Conservation (phyloP, 2,113 vertebrate genomes). For the Parus major region DNA sequence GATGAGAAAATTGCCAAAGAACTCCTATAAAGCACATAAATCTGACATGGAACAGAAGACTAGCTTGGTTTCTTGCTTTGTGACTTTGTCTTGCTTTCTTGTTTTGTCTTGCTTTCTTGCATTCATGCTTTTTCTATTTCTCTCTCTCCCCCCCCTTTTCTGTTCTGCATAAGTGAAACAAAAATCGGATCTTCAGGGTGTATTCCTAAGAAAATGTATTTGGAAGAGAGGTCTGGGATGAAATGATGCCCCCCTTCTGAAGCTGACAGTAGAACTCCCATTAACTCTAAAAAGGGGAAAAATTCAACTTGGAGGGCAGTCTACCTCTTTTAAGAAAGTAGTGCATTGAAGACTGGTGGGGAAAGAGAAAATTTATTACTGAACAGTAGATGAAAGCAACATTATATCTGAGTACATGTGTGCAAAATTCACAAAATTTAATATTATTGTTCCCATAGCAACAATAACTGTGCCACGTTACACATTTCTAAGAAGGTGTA, state of each 20-base stretch:
- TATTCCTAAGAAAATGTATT: not conserved
- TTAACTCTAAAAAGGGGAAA: not conserved
- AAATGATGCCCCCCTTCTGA: not conserved
- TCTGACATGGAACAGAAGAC: not conserved
- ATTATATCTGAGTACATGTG: not conserved
- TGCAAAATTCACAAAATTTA: conserved; percentile 10
- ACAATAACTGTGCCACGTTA: not conserved
- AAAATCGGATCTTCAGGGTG: not conserved
- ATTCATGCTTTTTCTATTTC: not conserved
- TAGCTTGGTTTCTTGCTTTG: not conserved
- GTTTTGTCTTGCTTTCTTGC: not conserved
- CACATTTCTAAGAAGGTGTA: not conserved
- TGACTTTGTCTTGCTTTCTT: not conserved
- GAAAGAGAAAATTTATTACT: not conserved
- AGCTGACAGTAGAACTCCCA: not conserved
- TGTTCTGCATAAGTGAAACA: not conserved
- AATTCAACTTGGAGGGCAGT: not conserved
- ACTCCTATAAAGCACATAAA: not conserved
- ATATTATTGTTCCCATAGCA: conserved; percentile 31
- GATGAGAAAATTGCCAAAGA: not conserved
- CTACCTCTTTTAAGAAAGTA: not conserved
- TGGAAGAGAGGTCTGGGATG: not conserved
- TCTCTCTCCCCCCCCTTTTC: not conserved
- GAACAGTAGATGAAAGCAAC: not conserved
- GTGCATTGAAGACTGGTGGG: not conserved